Evolutionary conservation across 2,888 invertebrate genomes (phyloP).

Genomic region (Sinhomidia bicolor): DNA sequence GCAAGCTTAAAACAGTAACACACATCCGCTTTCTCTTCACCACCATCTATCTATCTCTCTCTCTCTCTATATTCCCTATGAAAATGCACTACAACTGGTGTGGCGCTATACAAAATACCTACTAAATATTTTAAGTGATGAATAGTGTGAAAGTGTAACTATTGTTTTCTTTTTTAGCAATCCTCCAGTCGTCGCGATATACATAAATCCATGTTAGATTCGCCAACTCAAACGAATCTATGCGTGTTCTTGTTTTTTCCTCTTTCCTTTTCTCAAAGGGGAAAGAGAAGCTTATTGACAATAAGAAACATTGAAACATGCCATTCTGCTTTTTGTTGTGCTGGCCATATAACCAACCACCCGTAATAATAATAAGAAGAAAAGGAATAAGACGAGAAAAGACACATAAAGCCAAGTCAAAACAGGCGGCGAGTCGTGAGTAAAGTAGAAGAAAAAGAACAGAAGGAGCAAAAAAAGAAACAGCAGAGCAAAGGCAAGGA

Average conservation of each 20-base stretch:
- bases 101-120: background rate
- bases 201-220: conserved; percentile 43
- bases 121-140: conserved; percentile 16
- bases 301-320: conserved; percentile 30
- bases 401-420: background rate
- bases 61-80: background rate
- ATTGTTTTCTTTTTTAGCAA: conserved; percentile 52
- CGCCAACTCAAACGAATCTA: background rate
- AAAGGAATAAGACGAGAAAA: background rate
- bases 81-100: background rate
- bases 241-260: conserved; percentile 7
- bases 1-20: background rate
- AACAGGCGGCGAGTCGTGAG: background rate
- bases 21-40: background rate
- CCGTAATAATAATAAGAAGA: conserved; percentile 20
- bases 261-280: background rate
- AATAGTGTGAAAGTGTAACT: conserved; percentile 31
- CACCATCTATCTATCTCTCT: background rate
- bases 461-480: background rate
- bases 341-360: conserved; percentile 7
- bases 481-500: conserved; percentile 11
- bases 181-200: conserved; percentile 4
- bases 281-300: conserved; percentile 21
- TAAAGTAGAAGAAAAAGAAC: background rate
- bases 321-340: background rate